These are phyloP conservation scores for Drosophila elegans DNA, from an alignment of 1,140 invertebrate genomes.

Conservation along the genomic window DNA sequence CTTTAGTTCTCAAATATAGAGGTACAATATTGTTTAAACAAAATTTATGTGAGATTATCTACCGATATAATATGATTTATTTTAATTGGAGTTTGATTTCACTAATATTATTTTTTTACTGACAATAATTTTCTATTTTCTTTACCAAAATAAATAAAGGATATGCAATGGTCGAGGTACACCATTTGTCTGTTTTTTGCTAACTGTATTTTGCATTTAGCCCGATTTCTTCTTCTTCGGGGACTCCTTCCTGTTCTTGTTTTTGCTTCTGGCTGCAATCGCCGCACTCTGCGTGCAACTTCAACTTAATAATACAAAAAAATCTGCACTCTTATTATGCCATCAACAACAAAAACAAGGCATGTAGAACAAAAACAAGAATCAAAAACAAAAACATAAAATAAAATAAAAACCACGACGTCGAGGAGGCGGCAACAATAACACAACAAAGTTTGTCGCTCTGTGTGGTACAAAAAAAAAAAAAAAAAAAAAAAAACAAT, in stretches of 20 bases:
- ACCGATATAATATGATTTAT: too few species aligned
- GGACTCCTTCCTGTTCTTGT: slow-evolving; percentile 13
- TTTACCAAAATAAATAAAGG: background rate
- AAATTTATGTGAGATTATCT: too few species aligned
- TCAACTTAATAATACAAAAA: slow-evolving; percentile 72
- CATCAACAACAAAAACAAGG: slow-evolving; percentile 78
- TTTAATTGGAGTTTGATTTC: too few species aligned
- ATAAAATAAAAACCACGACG: slow-evolving; percentile 13
- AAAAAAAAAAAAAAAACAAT: slow-evolving; percentile 19
- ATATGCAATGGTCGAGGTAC: background rate
- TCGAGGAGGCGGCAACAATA: slow-evolving; percentile 36
- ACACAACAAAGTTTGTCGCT: slow-evolving; percentile 67
- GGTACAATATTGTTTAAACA: too few species aligned
- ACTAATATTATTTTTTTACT: too few species aligned
- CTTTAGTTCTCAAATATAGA: too few species aligned
- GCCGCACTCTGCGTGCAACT: slow-evolving; percentile 70
- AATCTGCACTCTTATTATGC: slow-evolving; percentile 78
- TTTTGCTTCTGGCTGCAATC: slow-evolving; percentile 36
- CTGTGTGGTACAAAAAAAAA: slow-evolving; percentile 25
- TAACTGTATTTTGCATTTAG: slow-evolving; percentile 56
- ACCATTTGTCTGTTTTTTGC: slow-evolving; percentile 5
- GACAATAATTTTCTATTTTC: too few species aligned
- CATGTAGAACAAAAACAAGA: slow-evolving; percentile 27
- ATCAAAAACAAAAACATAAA: slow-evolving; percentile 21
- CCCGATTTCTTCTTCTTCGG: background rate